Evolutionary conservation across 2,888 invertebrate species (phyloP).

Genomic region (Drosophila ezoana): DNA sequence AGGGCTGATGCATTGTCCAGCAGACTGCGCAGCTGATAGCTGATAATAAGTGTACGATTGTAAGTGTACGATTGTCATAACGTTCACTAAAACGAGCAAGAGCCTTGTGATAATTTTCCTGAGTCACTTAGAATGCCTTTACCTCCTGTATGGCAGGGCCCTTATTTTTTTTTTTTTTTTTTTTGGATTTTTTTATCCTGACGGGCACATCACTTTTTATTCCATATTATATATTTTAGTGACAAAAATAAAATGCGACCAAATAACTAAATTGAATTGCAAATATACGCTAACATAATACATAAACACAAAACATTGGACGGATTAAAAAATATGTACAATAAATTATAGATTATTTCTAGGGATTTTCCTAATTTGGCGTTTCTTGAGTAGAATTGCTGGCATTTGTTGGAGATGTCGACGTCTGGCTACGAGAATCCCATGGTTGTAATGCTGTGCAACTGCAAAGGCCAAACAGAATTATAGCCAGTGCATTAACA

Average conservation of each 20-base stretch:
- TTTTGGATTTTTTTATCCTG: neutral
- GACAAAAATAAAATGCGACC: neutral
- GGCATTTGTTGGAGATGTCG: neutral
- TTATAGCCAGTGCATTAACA: too few species aligned
- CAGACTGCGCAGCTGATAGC: too few species aligned
- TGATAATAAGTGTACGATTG: too few species aligned
- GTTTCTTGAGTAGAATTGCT: slow-evolving; percentile 2
- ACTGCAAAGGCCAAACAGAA: slow-evolving; percentile 84
- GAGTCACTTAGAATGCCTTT: too few species aligned
- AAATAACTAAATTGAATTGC: slow-evolving; percentile 1
- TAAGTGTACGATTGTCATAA: too few species aligned
- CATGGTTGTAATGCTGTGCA: slow-evolving; percentile 84
- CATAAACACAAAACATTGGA: neutral
- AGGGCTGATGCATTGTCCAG: too few species aligned
- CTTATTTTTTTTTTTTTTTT: too few species aligned
- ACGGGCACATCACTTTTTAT: neutral
- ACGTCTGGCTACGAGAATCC: slow-evolving; percentile 69
- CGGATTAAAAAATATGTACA: slow-evolving; percentile 18
- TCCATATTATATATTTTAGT: too few species aligned
- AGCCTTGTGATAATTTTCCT: too few species aligned
- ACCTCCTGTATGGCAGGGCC: too few species aligned
- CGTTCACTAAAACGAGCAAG: too few species aligned
- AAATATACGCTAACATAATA: slow-evolving; percentile 2
- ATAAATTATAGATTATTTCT: neutral
- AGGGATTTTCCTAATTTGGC: neutral